A percentile compares a stretch with the other conserved stretches of the same genome.
Evolutionary conservation across 2,888 invertebrate genomes (phyloP).

Genomic region (Dugesia japonica): DNA sequence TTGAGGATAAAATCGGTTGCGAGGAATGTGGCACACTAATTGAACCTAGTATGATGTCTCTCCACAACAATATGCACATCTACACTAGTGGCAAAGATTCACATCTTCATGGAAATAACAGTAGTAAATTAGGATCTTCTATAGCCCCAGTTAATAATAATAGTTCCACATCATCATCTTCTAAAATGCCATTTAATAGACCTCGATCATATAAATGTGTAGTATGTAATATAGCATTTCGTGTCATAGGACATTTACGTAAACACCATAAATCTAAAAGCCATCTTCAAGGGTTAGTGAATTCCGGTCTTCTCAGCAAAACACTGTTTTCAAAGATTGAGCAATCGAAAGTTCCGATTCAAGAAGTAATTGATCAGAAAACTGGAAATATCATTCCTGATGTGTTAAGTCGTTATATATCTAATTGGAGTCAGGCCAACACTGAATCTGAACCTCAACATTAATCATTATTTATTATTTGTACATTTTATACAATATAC

Average conservation of each 20-base stretch:
- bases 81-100: background rate
- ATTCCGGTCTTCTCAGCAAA: conserved; percentile 72
- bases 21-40: background rate
- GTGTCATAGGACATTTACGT: conserved; percentile 81
- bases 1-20: background rate
- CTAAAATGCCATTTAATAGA: conserved; percentile 53
- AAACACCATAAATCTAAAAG: conserved; percentile 87
- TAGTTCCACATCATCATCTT: background rate
- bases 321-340: conserved; percentile 22
- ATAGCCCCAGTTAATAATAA: background rate
- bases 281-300: conserved; percentile 82
- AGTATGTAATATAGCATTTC: conserved; percentile 82
- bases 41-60: background rate
- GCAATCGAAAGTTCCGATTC: conserved; percentile 14
- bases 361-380: conserved; percentile 31
- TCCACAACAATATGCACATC: background rate
- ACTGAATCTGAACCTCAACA: background rate
- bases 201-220: conserved; percentile 86
- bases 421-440: conserved; percentile 1
- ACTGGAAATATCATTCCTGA: conserved; percentile 31
- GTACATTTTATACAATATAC: too few species aligned
- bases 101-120: background rate
- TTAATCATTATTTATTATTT: too few species aligned
- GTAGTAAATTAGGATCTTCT: background rate
- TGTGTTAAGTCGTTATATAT: conserved; percentile 20